Base-by-base conservation (phyloP, 2,888 invertebrate genomes). In the Catocala fraxini region DNA sequence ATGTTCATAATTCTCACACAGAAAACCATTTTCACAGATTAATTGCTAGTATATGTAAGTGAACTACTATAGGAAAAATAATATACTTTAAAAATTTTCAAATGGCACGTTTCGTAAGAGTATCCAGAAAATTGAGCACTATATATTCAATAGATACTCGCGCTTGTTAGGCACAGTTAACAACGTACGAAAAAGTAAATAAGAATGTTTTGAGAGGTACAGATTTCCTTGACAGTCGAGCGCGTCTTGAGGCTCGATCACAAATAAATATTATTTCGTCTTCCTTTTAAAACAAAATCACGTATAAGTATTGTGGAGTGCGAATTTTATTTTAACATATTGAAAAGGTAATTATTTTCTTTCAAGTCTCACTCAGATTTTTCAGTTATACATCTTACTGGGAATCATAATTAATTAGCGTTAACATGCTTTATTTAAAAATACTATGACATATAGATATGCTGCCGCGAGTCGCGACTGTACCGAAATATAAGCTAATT, bases 81-180 rank as follows among this genome's bases (percentile, higher is more conserved):
- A 42, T 10, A 43, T 43, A 43, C 12, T n/a, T 46, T n/a, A 1
- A 11, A 11, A 34, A n/a, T 11, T 35, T 49, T 5, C 13, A 12
- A n/a, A n/a, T 11, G 33, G 11, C 34, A 47, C 11, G 7, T 49
- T 11, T 13, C 35, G 6, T n/a, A 46, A 13, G 46, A 59, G 43
- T 52, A 49, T 58, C 41, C 56, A 53, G 13, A 53, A 58, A 63
- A 59, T 57, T 49, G 35, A 56, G 59, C 53, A 68, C 56, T 71
- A 63, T 65, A 71, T 74, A 73, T 71, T 67, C 67, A 71, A 60
- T 51, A 63, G 58, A 61, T 54, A 49, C 45, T 45, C 57, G 55
- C 56, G 64, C 70, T 70, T 67, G 65, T 73, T 72, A 58, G 48
- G 39, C 53, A 51, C 62, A 45, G 52, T 45, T 69, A 56, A 62